Percentiles rank a stretch among this genome's conserved stretches.
phyloP scores from a whole-genome alignment of 2,113 vertebrate genomes.

The Microcebus lehilahytsara region DNA sequence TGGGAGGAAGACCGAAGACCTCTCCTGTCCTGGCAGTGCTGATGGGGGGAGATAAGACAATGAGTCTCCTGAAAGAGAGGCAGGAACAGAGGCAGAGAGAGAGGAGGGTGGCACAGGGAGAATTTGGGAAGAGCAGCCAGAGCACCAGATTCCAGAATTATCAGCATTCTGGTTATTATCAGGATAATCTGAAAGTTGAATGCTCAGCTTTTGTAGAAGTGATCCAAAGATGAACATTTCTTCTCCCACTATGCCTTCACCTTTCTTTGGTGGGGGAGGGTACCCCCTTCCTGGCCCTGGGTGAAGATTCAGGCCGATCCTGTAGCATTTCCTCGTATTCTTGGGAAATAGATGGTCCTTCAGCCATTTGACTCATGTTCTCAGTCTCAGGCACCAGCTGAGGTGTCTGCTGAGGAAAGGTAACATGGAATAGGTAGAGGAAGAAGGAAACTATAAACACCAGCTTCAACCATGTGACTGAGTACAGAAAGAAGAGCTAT shows the following conservation, averaged over 20 bases:
- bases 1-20: background rate
- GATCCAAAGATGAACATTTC: accelerated
- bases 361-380: background rate
- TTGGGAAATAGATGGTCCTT: background rate
- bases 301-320: background rate
- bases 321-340: background rate
- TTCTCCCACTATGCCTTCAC: background rate
- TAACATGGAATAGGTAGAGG: background rate
- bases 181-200: accelerated
- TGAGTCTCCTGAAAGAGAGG: background rate
- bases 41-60: background rate
- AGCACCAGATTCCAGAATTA: background rate
- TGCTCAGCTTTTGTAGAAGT: background rate
- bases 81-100: background rate
- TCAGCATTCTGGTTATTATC: too few species aligned
- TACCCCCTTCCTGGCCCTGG: background rate
- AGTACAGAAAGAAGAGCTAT: background rate
- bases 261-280: background rate
- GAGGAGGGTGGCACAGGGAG: accelerated
- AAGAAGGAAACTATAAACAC: background rate
- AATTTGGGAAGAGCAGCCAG: accelerated
- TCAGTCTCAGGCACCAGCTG: background rate
- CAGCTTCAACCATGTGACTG: background rate
- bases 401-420: background rate
- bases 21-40: background rate